Base-by-base conservation (phyloP, 2,113 vertebrate genomes). In the Perca flavescens region DNA sequence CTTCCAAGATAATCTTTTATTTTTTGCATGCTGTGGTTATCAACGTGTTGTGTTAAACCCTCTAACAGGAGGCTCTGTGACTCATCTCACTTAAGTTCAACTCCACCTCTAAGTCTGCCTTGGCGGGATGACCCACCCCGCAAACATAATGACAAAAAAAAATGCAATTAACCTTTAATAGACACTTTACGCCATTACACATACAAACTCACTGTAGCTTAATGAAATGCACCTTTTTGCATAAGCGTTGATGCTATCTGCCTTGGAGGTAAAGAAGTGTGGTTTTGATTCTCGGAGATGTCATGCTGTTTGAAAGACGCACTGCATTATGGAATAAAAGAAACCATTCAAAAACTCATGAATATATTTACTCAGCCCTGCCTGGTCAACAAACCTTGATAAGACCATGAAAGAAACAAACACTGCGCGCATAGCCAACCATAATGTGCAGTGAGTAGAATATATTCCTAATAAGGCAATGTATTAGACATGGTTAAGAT, bases 291-390 rank as follows among this genome's bases (percentile, higher is more conserved):
- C 52, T 62, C 21, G 17, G 58, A 78, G 70, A 74, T 89, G 73
- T 43, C 78, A 49, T 60, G 54, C 72, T 62, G 58, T 84, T 77
- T 80, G 67, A 84, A 69, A 79, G 73, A 89, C 65, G 65, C 73
- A 61, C 58, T 40, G 63, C 63, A 49, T 69, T 68, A 77, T 84
- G 77, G 84, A 91, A 78, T 81, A 84, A 87, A 84, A 75, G 79
- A 82, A 86, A 88, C 53, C 76, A 83, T 80, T 89, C 28, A 76
- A 66, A 88, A 83, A 68, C 68, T 86, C 88, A 86, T 90, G 91
- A 90, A 92, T 91, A 92, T 79, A 90, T 86, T 87, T 89, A 80
- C 70, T 75, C 71, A 83, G 84, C 46, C 43, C 47, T 68, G 73
- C 52, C 84, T 82, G 85, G 87, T 81, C 50, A 82, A 78, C 78